These are phyloP conservation scores for Mantis religiosa DNA, from an alignment of 2,888 invertebrate species.

Conservation along the genomic window DNA sequence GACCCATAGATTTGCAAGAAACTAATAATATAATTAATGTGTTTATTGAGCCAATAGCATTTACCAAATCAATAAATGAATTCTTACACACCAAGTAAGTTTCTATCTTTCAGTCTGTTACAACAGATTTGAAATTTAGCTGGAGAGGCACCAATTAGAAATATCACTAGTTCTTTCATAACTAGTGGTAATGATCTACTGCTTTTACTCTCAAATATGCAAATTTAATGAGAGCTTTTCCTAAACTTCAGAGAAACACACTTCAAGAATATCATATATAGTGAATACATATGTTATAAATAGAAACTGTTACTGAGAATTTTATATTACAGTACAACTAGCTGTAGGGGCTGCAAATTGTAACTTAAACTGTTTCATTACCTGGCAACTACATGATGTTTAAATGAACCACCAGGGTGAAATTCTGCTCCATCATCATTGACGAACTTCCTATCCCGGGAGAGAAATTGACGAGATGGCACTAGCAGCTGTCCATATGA, in stretches of 20 bases:
- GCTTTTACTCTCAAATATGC: neutral
- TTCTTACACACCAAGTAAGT: too few relatives aligned
- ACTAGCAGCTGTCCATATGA: slow-evolving; percentile 83
- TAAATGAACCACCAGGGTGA: slow-evolving; percentile 44
- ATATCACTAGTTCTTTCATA: neutral
- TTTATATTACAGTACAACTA: neutral
- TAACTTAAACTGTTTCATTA: slow-evolving; percentile 36
- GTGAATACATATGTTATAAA: neutral
- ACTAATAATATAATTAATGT: too few relatives aligned
- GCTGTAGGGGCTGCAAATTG: neutral
- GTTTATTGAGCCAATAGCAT: too few relatives aligned
- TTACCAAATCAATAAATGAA: too few relatives aligned
- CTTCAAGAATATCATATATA: neutral
- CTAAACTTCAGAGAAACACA: neutral
- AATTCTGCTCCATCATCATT: slow-evolving; percentile 41
- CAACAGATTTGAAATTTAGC: neutral
- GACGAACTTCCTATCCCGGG: slow-evolving; percentile 44
- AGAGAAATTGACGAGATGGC: slow-evolving; percentile 61
- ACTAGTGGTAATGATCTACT: neutral
- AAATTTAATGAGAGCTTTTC: neutral
- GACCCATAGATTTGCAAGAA: too few relatives aligned
- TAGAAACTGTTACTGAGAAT: neutral
- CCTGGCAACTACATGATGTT: slow-evolving; percentile 59
- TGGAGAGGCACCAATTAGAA: neutral
- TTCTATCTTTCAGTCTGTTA: neutral